phyloP scores from a whole-genome alignment of 2,113 vertebrate species.

The Oreochromis niloticus region DNA sequence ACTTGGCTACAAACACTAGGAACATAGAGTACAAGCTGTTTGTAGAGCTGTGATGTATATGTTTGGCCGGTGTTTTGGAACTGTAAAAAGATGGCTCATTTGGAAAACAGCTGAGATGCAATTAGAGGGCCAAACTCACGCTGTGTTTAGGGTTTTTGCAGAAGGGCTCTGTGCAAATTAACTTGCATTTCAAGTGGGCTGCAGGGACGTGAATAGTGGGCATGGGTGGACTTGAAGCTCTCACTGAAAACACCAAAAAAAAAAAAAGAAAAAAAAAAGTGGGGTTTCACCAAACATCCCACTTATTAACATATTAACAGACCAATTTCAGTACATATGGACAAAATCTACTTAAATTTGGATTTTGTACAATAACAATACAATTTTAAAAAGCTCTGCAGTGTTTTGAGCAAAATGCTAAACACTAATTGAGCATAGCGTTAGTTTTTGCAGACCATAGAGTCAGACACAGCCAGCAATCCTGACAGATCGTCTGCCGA shows the following conservation, averaged over 20 bases:
- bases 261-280: not conserved
- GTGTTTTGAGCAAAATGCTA: not conserved
- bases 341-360: not conserved
- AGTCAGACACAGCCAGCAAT: not conserved
- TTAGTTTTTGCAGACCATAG: not conserved
- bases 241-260: rapidly evolving
- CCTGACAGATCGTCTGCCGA: not conserved
- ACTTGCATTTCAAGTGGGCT: not conserved
- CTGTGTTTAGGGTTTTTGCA: not conserved
- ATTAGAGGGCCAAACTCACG: not conserved
- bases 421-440: not conserved
- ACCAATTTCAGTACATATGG: not conserved
- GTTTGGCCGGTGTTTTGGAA: not conserved
- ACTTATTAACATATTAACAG: not conserved
- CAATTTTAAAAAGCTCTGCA: not conserved
- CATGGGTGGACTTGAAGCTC: not conserved
- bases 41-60: not conserved
- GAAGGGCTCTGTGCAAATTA: not conserved
- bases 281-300: not conserved
- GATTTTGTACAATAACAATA: rapidly evolving
- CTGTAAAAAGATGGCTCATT: not conserved
- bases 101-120: not conserved
- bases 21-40: constrained; percentile 9
- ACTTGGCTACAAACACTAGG: not conserved
- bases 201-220: not conserved